These are phyloP conservation scores for Holacanthus passer DNA, from an alignment of 2,113 vertebrate species.

Conservation along the genomic window DNA sequence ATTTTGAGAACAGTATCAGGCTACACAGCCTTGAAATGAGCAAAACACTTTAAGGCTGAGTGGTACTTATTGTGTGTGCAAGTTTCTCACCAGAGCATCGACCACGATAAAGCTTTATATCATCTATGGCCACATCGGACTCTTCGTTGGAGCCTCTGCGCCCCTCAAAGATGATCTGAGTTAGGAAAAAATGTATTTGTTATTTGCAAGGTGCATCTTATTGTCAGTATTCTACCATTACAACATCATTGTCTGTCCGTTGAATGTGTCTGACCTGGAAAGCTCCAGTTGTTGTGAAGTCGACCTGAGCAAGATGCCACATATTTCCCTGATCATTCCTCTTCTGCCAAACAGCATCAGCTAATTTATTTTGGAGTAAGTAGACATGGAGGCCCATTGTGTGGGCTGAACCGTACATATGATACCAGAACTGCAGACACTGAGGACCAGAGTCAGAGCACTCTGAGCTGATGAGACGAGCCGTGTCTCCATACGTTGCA, in stretches of 20 bases:
- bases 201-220: not conserved
- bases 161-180: conserved; percentile 87
- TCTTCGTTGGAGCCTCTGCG: conserved; percentile 78
- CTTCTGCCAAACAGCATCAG: conserved; percentile 49
- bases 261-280: conserved; percentile 65
- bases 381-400: conserved; percentile 84
- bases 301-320: conserved; percentile 81
- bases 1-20: not conserved
- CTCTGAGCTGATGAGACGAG: conserved; percentile 81
- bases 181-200: not conserved
- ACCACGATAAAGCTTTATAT: conserved; percentile 80
- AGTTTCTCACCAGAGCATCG: conserved; percentile 83
- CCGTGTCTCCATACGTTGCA: conserved; percentile 65
- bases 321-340: conserved; percentile 79
- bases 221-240: not conserved
- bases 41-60: no score
- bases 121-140: conserved; percentile 87
- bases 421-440: conserved; percentile 91
- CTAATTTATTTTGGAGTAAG: conserved; percentile 61
- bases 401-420: conserved; percentile 83
- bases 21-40: not conserved
- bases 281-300: conserved; percentile 64
- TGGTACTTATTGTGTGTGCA: not conserved
- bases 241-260: not conserved
- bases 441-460: conserved; percentile 79